phyloP scores from a whole-genome alignment of 2,113 vertebrate species.

The Otus sunia region DNA sequence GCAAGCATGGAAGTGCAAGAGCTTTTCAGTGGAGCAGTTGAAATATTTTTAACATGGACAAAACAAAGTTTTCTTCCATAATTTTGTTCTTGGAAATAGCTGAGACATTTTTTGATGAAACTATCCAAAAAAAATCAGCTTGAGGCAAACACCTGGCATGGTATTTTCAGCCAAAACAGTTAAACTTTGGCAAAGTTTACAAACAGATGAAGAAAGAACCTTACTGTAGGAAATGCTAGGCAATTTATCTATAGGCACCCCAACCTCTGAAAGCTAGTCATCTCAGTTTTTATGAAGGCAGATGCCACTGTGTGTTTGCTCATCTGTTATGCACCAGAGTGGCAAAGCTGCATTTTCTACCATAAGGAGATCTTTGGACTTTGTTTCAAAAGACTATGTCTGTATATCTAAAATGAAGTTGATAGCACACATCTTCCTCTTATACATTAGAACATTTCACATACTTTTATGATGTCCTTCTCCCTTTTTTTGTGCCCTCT shows the following conservation, averaged over 20 bases:
- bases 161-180: constrained; percentile 26
- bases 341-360: not conserved
- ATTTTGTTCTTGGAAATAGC: constrained; percentile 25
- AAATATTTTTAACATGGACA: constrained; percentile 15
- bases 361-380: not conserved
- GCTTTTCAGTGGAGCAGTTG: not conserved
- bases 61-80: constrained; percentile 11
- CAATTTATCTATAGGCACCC: not conserved
- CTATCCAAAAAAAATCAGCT: not conserved
- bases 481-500: accelerated
- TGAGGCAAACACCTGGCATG: constrained; percentile 33
- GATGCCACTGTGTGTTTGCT: not conserved
- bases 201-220: not conserved
- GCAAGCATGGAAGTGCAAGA: not conserved
- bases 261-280: not conserved
- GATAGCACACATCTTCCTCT: not conserved
- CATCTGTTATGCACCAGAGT: not conserved
- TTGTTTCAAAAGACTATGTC: not conserved
- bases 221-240: not conserved
- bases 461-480: not conserved
- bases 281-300: not conserved
- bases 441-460: not conserved
- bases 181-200: not conserved
- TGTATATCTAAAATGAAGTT: not conserved
- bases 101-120: constrained; percentile 3